Conservation (phyloP, 23 tunicate genomes). For the Ciona savignyi region DNA sequence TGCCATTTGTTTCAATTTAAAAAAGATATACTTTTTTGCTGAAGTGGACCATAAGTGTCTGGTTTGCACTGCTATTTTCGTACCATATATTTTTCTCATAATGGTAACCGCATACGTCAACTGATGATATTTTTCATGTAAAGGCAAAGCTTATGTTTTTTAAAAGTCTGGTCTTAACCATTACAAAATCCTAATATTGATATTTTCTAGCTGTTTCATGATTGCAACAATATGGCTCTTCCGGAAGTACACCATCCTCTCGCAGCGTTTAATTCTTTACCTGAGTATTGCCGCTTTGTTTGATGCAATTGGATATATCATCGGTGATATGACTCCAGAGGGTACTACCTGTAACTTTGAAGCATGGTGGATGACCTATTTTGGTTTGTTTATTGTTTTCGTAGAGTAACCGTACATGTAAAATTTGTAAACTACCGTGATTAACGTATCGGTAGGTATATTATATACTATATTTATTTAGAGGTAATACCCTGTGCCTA, state of each 20-base stretch:
- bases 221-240: constrained; percentile 50
- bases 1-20: too few species aligned
- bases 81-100: neutral
- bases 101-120: neutral
- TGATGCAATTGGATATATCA: constrained; percentile 80
- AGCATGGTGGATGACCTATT: constrained; percentile 93
- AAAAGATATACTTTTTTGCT: too few species aligned
- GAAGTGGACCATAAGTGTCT: too few species aligned
- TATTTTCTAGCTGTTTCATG: constrained; percentile 40
- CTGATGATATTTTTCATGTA: too few species aligned
- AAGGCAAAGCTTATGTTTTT: too few species aligned
- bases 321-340: constrained; percentile 74
- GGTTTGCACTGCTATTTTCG: too few species aligned
- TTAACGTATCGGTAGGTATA: too few species aligned
- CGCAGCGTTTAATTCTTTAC: constrained; percentile 73
- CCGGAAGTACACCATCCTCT: constrained; percentile 49
- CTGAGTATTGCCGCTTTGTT: constrained; percentile 91
- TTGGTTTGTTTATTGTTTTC: constrained; percentile 27
- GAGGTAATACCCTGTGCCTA: too few species aligned
- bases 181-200: neutral
- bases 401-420: too few species aligned
- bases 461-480: too few species aligned
- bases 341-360: constrained; percentile 87
- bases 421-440: too few species aligned
- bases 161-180: too few species aligned